Percentiles rank a stretch among this genome's conserved stretches.
Evolutionary conservation across 2,113 vertebrate species (phyloP).

Genomic region (Falco punctatus): DNA sequence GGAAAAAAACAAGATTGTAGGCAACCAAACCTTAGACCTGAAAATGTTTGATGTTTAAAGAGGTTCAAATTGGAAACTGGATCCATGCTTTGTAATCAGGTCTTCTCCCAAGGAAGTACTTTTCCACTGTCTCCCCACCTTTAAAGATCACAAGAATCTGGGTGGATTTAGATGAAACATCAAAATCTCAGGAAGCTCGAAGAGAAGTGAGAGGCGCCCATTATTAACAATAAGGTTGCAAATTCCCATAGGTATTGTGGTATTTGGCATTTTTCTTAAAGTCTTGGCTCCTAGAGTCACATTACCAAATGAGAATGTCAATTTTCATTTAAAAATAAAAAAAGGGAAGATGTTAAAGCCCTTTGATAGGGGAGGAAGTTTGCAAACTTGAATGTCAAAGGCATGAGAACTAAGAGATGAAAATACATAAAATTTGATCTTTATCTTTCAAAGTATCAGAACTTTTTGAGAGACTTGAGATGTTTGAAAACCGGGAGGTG

Average conservation of each 20-base stretch:
- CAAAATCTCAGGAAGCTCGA: background rate
- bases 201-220: background rate
- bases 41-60: background rate
- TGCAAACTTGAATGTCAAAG: conserved; percentile 58
- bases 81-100: background rate
- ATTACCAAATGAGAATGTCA: conserved; percentile 34
- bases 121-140: conserved; percentile 9
- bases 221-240: conserved; percentile 13
- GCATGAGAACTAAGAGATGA: conserved; percentile 55
- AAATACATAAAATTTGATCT: conserved; percentile 56
- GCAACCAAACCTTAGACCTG: background rate
- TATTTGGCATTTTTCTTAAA: conserved; percentile 58
- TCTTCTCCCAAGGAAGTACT: background rate
- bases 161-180: conserved; percentile 47
- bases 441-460: conserved; percentile 63
- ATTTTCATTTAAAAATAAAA: conserved; percentile 26
- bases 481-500: conserved; percentile 57
- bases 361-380: conserved; percentile 41
- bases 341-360: conserved; percentile 1
- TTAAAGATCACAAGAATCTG: conserved; percentile 44
- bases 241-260: conserved; percentile 22
- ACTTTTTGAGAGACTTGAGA: conserved; percentile 34
- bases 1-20: background rate
- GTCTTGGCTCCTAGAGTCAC: conserved; percentile 17
- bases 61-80: background rate